Percentiles rank a stretch among this genome's conserved stretches.
Conservation (phyloP, 1,140 invertebrate species). For the Zaprionus camerounensis region DNA sequence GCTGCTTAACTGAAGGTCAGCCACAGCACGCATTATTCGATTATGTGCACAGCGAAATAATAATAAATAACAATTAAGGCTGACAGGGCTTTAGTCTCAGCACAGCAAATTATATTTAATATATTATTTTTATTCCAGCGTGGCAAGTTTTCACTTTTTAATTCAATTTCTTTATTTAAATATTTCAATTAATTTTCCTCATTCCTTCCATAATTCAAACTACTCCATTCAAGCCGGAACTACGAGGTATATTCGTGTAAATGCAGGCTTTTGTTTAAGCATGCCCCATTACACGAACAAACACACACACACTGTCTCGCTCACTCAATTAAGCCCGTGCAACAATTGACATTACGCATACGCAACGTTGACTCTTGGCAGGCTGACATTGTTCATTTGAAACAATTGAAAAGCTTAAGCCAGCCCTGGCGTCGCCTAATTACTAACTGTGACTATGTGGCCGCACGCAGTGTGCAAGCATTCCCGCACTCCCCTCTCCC, state of each 20-base stretch:
- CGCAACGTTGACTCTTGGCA: constrained; percentile 28
- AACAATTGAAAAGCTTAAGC: constrained; percentile 41
- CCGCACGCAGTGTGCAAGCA: constrained; percentile 1
- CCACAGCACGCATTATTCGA: neutral
- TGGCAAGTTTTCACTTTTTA: no score
- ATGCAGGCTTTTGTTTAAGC: constrained; percentile 25
- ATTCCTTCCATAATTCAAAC: neutral
- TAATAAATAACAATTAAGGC: neutral
- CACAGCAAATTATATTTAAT: no score
- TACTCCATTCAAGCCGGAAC: neutral
- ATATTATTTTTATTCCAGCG: no score
- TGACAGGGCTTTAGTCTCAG: neutral
- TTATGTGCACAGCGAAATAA: neutral
- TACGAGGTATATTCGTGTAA: constrained; percentile 3
- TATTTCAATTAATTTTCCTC: neutral
- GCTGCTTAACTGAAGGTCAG: neutral
- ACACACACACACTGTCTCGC: no score
- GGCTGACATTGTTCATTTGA: constrained; percentile 20
- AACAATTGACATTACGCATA: constrained; percentile 37
- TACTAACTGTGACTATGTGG: constrained; percentile 23
- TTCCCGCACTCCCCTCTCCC: neutral
- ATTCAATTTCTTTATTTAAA: neutral
- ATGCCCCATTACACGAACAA: constrained; percentile 10
- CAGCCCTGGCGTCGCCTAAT: constrained; percentile 34
- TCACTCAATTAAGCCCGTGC: neutral